A percentile compares a stretch with the other conserved stretches of the same genome.
These are phyloP conservation scores for Cephalophus harveyi DNA, from an alignment of 2,113 vertebrate species.

Conservation along the genomic window DNA sequence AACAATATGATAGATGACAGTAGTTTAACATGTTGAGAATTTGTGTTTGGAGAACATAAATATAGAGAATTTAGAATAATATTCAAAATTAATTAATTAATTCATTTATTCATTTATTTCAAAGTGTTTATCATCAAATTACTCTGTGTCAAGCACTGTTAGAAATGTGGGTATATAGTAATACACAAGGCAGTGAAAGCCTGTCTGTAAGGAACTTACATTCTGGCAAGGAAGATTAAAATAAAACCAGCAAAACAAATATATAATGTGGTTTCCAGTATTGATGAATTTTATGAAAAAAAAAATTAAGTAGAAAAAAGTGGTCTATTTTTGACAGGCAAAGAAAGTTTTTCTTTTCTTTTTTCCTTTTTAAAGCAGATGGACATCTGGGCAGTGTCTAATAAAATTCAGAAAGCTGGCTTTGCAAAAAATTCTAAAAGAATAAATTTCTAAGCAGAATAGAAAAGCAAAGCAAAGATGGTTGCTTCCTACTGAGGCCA, in stretches of 20 bases:
- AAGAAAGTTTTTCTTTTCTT: fast-evolving
- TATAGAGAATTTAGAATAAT: background rate
- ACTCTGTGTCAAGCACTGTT: background rate
- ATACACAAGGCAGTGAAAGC: background rate
- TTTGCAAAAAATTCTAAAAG: background rate
- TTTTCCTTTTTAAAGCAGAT: background rate
- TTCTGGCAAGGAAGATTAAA: background rate
- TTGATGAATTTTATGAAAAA: background rate
- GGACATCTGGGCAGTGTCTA: background rate
- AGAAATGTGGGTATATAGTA: background rate
- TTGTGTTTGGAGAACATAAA: background rate
- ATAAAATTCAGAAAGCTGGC: background rate
- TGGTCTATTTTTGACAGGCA: background rate
- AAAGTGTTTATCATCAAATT: background rate
- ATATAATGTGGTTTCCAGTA: background rate
- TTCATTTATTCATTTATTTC: background rate
- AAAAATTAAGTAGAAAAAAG: background rate
- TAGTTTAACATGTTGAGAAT: background rate
- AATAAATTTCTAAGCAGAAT: constrained; percentile 1
- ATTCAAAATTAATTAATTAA: background rate
- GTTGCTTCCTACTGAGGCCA: background rate
- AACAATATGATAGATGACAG: background rate
- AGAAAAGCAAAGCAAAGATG: background rate
- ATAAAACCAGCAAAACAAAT: background rate
- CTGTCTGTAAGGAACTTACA: background rate